A percentile compares a stretch with the other conserved stretches of the same genome.
These are phyloP conservation scores for Eledona agricola DNA, from an alignment of 2,888 invertebrate species.

Conservation along the genomic window DNA sequence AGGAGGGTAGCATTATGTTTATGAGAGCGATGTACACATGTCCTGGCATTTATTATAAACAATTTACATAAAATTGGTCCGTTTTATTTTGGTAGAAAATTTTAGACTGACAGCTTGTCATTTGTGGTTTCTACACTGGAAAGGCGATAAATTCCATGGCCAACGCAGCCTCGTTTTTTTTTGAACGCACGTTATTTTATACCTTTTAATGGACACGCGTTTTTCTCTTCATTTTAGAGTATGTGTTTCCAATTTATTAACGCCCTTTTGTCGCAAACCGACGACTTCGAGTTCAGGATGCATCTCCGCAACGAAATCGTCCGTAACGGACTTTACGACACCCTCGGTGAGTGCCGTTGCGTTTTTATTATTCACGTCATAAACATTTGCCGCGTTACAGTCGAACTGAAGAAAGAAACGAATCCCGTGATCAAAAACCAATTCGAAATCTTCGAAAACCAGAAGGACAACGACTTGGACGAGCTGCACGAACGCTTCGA, in stretches of 20 bases:
- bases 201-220: slow-evolving; percentile 11
- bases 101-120: too few relatives aligned
- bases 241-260: slow-evolving; percentile 94
- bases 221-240: slow-evolving; percentile 66
- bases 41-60: too few relatives aligned
- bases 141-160: too few relatives aligned
- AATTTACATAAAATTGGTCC: too few relatives aligned
- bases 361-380: slow-evolving; percentile 25
- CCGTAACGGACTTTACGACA: slow-evolving; percentile 89
- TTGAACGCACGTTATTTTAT: neutral
- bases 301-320: slow-evolving; percentile 96
- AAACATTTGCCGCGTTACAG: slow-evolving; percentile 60
- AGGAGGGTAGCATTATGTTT: too few relatives aligned
- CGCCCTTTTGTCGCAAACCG: slow-evolving; percentile 85
- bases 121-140: too few relatives aligned
- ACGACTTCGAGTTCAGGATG: slow-evolving; percentile 91
- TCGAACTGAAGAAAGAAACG: slow-evolving; percentile 72
- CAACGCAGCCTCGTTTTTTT: too few relatives aligned
- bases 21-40: too few relatives aligned
- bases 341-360: slow-evolving; percentile 67
- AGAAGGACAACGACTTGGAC: slow-evolving; percentile 92
- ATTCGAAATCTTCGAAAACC: slow-evolving; percentile 86
- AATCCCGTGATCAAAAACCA: slow-evolving; percentile 83
- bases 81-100: too few relatives aligned
- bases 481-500: slow-evolving; percentile 93